Evolutionary conservation across 1,140 invertebrate genomes (phyloP), one percentile per base, ranked within the genome.

Genomic region (Cydia splendana): DNA sequence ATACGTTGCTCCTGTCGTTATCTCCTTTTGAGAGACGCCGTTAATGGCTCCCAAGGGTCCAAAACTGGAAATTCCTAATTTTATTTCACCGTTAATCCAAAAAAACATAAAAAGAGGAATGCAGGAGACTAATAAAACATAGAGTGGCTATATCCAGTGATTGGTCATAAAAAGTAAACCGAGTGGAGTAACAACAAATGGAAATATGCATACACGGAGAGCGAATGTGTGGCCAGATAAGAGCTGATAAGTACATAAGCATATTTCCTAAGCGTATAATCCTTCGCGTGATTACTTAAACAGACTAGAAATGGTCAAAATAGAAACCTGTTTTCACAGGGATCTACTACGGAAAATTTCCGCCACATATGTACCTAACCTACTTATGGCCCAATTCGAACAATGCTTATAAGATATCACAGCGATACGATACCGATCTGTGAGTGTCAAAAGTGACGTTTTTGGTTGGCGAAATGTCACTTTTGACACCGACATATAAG

Each of bases 51-150:
- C 24, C 30, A 71, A 71, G 30, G 67, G 67, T 38, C 34, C 67
- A 38, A 38, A 42, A n/a, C 34, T n/a, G 45, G 71, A 67, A 48
- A 65, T 45, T 74, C 76, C 76, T 77, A 53, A 67, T 77, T 74
- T 74, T 65, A 34, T 73, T 57, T 42, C 30, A 30, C 42, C 38
- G 73, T 57, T 75, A 75, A 62, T 74, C 24, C n/a, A 42, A n/a
- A 67, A 62, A 42, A 65, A 67, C 74, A 65, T 78, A 75, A 78
- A 78, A 75, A 12, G 13, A 57, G 77, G 77, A 75, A 78, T 78
- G 77, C 53, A 73, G 65, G 74, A 75, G 48, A 75, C 24, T 30
- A 38, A 71, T 38, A 10, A 71, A 71, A 34, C 34, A 34, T n/a
- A 6, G 67, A 38, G 30, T 38, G 34, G 67, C 67, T 71, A 71